Evolutionary conservation across 2,113 vertebrate species (phyloP), one percentile per base, ranked within the genome.

Genomic region (Peucedramus taeniatus): DNA sequence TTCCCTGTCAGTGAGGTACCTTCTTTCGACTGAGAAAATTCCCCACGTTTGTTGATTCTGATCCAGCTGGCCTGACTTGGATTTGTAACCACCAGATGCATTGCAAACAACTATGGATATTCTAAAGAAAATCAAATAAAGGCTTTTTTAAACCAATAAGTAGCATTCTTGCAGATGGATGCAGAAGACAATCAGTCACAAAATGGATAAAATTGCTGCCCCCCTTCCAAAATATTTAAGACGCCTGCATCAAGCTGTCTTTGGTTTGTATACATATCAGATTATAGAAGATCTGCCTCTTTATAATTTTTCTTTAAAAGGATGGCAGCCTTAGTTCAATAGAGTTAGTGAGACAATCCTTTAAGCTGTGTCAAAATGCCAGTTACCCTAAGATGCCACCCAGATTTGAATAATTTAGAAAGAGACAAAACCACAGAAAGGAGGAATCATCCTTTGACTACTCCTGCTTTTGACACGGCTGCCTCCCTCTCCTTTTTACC

Each of bases 321-420:
- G 98, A 98, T 99, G 98, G 98, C 97, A 98, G 97, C 94, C 96
- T 95, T 68, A 85, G 94, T 95, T 98, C 97, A 98, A 98, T 96
- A 91, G 97, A 87, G 97, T 93, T 96, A 98, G 96, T 97, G 98
- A 98, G 95, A 97, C 95, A 97, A 97, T 98, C 97, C 83, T 92
- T 97, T 98, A 98, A 98, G 97, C 98, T 98, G 97, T 98, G 97
- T 97, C 98, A 98, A 98, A 98, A 98, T 97, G 97, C 97, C 98
- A 98, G 97, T 98, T 98, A 98, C 98, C 98, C 97, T 98, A 95
- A 95, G 96, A 98, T 98, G 98, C 98, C 99, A 98, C 99, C 98
- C 99, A 98, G 97, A 98, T 98, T 97, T 98, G 97, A 98, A 98
- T 98, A 98, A 98, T 97, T 98, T 97, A 98, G 96, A 98, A 92